A percentile compares a stretch with the other conserved stretches of the same genome.
Conservation (phyloP, 2,113 vertebrate species). For the Rhinichthys klamathensis region DNA sequence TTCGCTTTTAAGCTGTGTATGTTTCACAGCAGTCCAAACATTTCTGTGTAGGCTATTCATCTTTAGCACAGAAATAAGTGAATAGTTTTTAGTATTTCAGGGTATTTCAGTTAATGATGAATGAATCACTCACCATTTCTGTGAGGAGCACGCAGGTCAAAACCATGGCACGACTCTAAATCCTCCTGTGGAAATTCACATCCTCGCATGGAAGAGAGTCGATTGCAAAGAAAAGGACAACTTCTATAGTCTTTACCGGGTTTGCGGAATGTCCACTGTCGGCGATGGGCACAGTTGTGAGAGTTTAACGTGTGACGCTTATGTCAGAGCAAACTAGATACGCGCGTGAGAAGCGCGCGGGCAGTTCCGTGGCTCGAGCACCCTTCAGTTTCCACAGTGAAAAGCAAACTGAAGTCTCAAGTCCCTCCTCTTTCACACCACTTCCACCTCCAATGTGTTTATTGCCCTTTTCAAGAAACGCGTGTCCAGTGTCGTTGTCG, state of each 20-base stretch:
- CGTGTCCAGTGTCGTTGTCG: not conserved
- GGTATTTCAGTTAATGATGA: not conserved
- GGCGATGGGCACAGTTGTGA: not conserved
- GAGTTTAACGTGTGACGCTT: not conserved
- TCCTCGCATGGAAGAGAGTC: conserved; percentile 45
- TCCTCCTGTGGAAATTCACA: conserved; percentile 54
- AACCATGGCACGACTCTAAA: conserved; percentile 59
- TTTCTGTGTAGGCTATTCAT: not conserved
- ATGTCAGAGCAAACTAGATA: not conserved
- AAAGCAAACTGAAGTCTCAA: conserved; percentile 47
- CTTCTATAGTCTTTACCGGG: conserved; percentile 36
- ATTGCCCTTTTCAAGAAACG: conserved; percentile 10
- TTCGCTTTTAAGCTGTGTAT: not conserved
- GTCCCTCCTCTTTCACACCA: conserved; percentile 55
- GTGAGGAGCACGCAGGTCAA: conserved; percentile 56
- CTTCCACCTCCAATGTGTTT: conserved; percentile 26
- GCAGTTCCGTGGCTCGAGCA: conserved; percentile 7
- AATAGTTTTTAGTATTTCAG: not conserved
- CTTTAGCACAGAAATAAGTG: not conserved
- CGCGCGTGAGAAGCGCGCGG: conserved; percentile 3
- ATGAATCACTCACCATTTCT: conserved; percentile 58
- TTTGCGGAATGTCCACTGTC: not conserved
- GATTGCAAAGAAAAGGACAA: conserved; percentile 24
- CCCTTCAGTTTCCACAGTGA: conserved; percentile 21
- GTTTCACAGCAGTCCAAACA: not conserved